Percentiles rank a stretch among this genome's conserved stretches.
Evolutionary conservation across 2,797 vertebrate genomes (phyloP).

Genomic region (Perodicticus potto): DNA sequence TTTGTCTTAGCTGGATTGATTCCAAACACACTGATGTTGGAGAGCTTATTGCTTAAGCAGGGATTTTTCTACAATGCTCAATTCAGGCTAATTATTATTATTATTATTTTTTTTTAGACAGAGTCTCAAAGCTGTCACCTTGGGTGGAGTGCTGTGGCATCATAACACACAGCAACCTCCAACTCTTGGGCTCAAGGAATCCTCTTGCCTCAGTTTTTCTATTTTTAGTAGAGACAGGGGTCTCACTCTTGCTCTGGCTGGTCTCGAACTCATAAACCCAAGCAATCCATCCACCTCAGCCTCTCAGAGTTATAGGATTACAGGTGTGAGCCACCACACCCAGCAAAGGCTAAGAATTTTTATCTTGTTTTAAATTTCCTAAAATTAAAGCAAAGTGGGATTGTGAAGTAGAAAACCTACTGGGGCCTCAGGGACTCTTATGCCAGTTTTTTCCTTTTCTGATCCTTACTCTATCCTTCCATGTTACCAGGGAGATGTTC

Average conservation of each 20-base stretch:
- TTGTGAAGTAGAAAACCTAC: neutral
- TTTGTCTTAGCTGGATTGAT: slow-evolving; percentile 3
- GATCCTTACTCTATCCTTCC: neutral
- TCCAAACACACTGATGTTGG: slow-evolving; percentile 21
- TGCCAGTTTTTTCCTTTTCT: neutral
- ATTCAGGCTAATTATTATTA: neutral
- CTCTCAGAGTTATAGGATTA: too few species aligned
- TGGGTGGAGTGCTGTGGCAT: too few species aligned
- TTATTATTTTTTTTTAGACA: too few species aligned
- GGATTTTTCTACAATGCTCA: neutral
- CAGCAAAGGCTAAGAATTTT: neutral
- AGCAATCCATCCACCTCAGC: too few species aligned
- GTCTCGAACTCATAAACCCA: too few species aligned
- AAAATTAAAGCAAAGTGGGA: slow-evolving; percentile 36
- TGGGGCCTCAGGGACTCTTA: neutral
- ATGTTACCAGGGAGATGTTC: neutral
- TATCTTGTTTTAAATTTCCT: slow-evolving; percentile 44
- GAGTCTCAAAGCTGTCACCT: too few species aligned
- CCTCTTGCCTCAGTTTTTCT: too few species aligned
- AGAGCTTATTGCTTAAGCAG: slow-evolving; percentile 22
- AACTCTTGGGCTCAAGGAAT: too few species aligned
- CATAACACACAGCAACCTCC: too few species aligned
- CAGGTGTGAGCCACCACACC: too few species aligned
- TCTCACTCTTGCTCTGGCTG: too few species aligned
- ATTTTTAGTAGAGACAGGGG: too few species aligned